Evolutionary conservation across 2,113 vertebrate species (phyloP).

Genomic region (Narcine bancroftii): DNA sequence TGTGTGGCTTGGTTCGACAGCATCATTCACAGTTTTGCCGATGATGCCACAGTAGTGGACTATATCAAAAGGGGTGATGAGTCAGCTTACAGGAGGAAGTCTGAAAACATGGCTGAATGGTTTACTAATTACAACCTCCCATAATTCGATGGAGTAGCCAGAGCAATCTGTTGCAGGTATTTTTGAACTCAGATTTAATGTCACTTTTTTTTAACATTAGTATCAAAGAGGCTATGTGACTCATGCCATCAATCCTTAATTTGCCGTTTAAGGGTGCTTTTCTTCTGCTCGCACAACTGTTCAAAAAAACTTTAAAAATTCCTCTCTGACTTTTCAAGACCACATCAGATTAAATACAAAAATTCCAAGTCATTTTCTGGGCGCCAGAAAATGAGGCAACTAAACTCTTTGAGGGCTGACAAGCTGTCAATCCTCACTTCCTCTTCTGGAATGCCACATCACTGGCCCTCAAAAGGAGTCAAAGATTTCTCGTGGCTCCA

Average conservation of each 20-base stretch:
- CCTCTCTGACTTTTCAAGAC: background rate
- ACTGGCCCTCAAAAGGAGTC: background rate
- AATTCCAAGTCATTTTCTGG: background rate
- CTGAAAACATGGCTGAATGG: no score
- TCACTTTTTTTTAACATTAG: background rate
- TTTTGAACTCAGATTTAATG: background rate
- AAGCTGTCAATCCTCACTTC: background rate
- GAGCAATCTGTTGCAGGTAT: background rate
- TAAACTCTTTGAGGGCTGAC: background rate
- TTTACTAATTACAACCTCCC: no score
- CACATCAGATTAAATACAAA: background rate
- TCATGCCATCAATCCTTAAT: background rate
- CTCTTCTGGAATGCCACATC: background rate
- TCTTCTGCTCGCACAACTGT: background rate
- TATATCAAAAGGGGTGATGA: no score
- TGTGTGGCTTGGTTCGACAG: no score
- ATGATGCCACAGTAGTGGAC: no score
- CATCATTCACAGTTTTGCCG: no score
- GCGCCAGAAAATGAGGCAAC: background rate
- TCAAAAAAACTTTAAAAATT: background rate
- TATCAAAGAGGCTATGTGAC: background rate
- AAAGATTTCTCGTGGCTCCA: background rate
- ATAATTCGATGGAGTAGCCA: background rate
- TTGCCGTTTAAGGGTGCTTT: background rate
- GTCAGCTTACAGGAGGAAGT: no score